Conservation (phyloP, 2,888 invertebrate species). For the Rhodophaea formosa region DNA sequence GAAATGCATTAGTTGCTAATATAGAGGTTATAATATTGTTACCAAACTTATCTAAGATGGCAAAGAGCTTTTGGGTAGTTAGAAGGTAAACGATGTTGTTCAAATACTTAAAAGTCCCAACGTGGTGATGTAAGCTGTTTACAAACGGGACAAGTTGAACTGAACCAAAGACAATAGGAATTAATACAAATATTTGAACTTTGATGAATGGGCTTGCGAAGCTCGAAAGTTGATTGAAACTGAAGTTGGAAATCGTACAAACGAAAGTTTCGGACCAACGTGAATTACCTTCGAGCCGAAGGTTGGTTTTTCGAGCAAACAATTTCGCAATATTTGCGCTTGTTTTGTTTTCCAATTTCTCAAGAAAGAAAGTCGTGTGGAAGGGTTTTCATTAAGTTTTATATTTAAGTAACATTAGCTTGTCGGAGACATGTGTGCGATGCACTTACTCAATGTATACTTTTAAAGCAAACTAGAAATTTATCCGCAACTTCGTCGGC, state of each 20-base stretch:
- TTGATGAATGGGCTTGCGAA: background rate
- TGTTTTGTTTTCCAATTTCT: background rate
- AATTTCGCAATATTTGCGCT: background rate
- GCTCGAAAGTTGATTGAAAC: constrained; percentile 6
- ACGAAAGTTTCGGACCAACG: constrained; percentile 2
- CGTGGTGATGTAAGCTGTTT: background rate
- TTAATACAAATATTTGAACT: constrained; percentile 12
- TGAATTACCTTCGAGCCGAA: background rate
- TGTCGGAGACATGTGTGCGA: no score
- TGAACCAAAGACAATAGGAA: constrained; percentile 6
- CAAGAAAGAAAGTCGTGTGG: background rate
- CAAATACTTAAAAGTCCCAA: no score
- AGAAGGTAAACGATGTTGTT: no score
- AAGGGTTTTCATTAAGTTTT: no score
- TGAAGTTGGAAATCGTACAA: constrained; percentile 2
- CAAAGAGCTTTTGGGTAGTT: no score
- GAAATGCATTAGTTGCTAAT: no score
- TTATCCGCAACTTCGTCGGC: no score
- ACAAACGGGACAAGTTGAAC: background rate
- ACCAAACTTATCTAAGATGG: no score
- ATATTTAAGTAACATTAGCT: no score
- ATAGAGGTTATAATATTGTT: no score
- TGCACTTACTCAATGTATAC: no score
- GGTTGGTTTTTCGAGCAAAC: background rate
- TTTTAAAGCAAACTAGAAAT: no score